Evolutionary conservation across 1,140 invertebrate genomes (phyloP), one percentile per base, ranked within the genome.

Genomic region (Scaptomyza graminum): DNA sequence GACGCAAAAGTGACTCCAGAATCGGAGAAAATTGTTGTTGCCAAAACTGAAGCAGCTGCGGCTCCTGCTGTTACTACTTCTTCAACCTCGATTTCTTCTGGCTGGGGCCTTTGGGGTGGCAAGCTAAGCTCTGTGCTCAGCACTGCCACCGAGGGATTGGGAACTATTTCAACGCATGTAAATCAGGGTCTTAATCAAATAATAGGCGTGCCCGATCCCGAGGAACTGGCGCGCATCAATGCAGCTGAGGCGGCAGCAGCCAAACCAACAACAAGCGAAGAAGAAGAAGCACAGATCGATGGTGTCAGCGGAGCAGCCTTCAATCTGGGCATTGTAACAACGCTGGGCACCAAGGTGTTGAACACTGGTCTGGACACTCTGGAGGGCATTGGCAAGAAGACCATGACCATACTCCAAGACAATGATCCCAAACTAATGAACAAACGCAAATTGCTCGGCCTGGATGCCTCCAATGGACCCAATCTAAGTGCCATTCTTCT

Each of bases 311-410:
- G 73, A 9, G 50, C 77, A 0, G 71, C 74, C 2, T 91, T 90
- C 52, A 73, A 70, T 7, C 57, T 91, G 5, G 82, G 93, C 92
- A 90, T 96, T 11, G 93, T 96, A 7, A 94, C 94, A 9, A 93
- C 93, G 5, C 92, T 96, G 43, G 95, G 96, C n/a, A 95, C 93
- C 34, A 96, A 95, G 93, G 95, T 98, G 1, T 94, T 98, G 62
- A 93, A 94, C 13, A 96, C 96, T 28, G 96, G 97, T 50, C 92
- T 98, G 16, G 97, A 97, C 91, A 97, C 97, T 0, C 91, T 98
- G 55, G 97, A 98, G 91, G 95, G 95, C 0, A 96, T 98, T 78
- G 97, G 97, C 0, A 98, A 98, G 83, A 98, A 98, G 90, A 98
- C 97, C 0, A 97, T 98, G 95, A 96, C 97, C 90, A 97, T 97